phyloP scores from a whole-genome alignment of 2,113 vertebrate genomes.

The Anser brachyrhynchus region DNA sequence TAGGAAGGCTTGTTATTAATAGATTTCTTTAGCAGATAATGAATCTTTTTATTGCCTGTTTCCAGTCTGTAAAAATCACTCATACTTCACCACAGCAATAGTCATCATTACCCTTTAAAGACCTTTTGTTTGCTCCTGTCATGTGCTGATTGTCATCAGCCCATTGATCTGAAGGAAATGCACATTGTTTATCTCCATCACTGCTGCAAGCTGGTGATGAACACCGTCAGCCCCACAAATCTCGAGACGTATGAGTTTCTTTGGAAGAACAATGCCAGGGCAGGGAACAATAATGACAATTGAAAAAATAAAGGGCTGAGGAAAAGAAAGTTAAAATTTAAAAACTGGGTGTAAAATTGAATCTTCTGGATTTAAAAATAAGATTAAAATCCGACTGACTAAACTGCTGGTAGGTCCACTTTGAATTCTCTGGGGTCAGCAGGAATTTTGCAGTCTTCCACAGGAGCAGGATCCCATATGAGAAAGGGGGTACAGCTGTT shows the following conservation, averaged over 20 bases:
- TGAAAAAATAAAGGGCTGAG: not conserved
- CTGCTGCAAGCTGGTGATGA: conserved; percentile 37
- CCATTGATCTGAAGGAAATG: conserved; percentile 46
- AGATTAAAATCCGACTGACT: not conserved
- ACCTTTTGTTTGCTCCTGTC: conserved; percentile 24
- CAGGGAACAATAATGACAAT: not conserved
- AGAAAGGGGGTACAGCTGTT: not conserved
- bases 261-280: not conserved
- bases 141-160: not conserved
- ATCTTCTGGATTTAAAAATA: not conserved
- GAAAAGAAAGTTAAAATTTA: not conserved
- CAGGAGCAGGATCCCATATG: not conserved
- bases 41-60: conserved; percentile 42
- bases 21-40: not conserved
- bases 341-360: not conserved
- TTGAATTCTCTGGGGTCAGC: not conserved
- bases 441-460: not conserved
- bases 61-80: conserved; percentile 16
- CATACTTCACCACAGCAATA: not conserved
- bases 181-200: conserved; percentile 36
- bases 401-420: not conserved
- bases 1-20: conserved; percentile 32
- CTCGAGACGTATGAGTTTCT: conserved; percentile 2
- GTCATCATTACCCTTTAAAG: conserved; percentile 11
- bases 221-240: not conserved